Evolutionary conservation across 35 echinoderm and acorn worm genomes (phyloP).

Genomic region (Apostichopus parvimensis): DNA sequence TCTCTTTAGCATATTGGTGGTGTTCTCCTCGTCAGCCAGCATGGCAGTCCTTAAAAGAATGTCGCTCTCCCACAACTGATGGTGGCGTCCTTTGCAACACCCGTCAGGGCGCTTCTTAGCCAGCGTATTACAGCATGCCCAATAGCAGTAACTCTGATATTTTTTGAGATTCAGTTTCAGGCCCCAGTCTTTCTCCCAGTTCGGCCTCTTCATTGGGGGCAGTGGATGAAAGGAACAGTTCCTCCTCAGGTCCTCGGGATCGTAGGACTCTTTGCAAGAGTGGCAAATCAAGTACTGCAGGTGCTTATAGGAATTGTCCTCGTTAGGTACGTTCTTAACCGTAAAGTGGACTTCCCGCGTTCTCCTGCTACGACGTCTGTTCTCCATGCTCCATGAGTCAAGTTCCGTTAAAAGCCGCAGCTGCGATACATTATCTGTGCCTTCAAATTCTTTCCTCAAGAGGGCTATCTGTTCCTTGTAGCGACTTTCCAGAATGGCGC

Average conservation of each 20-base stretch:
- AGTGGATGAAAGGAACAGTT: conserved; percentile 62
- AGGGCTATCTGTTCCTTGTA: not conserved
- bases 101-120: conserved; percentile 53
- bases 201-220: conserved; percentile 50
- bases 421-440: not conserved
- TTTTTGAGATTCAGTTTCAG: not conserved
- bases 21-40: not conserved
- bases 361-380: not conserved
- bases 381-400: not conserved
- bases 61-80: conserved; percentile 63
- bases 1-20: not conserved
- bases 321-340: not conserved
- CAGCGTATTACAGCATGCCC: conserved; percentile 69
- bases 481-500: not conserved
- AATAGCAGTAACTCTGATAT: conserved; percentile 44
- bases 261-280: conserved; percentile 11
- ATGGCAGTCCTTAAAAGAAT: conserved; percentile 47
- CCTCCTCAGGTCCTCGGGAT: not conserved
- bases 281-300: not conserved
- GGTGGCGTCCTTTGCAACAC: conserved; percentile 59
- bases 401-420: not conserved
- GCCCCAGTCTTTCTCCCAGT: conserved; percentile 51
- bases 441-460: not conserved
- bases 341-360: not conserved
- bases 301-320: not conserved